Evolutionary conservation across 2,888 invertebrate genomes (phyloP).

Genomic region (Conomelus anceps): DNA sequence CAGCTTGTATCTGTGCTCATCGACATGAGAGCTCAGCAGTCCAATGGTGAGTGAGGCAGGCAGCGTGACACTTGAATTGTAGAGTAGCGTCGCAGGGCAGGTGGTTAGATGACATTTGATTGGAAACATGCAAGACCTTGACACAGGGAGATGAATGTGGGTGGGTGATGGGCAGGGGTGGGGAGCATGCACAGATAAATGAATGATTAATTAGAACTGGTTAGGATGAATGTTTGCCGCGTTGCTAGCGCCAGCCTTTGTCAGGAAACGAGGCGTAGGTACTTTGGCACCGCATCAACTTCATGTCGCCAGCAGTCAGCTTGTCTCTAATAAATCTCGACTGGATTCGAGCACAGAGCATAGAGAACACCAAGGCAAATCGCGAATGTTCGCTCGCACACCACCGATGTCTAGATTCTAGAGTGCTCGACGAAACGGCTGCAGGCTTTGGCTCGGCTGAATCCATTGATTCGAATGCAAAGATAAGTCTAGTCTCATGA

Average conservation of each 20-base stretch:
- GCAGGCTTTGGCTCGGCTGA: not conserved
- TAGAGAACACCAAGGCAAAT: not conserved
- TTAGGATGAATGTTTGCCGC: not conserved
- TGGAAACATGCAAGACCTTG: not conserved
- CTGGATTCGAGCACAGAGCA: not conserved
- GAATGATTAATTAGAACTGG: not conserved
- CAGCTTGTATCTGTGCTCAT: not conserved
- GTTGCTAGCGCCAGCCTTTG: not conserved
- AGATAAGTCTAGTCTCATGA: not conserved
- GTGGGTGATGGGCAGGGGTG: not conserved
- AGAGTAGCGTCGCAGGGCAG: not conserved
- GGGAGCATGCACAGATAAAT: not conserved
- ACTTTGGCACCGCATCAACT: constrained; percentile 2
- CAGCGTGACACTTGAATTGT: not conserved
- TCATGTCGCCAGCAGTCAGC: not conserved
- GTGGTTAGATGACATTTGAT: not conserved
- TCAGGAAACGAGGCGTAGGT: not conserved
- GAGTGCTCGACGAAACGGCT: not conserved
- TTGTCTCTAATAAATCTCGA: not conserved
- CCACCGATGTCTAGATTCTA: not conserved
- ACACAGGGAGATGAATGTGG: not conserved
- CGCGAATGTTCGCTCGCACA: no score
- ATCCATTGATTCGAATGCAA: not conserved
- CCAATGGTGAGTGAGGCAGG: not conserved
- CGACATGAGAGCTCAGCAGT: not conserved